These are phyloP conservation scores for Acipenser oxyrinchus DNA, from an alignment of 2,797 vertebrate genomes.

Conservation along the genomic window DNA sequence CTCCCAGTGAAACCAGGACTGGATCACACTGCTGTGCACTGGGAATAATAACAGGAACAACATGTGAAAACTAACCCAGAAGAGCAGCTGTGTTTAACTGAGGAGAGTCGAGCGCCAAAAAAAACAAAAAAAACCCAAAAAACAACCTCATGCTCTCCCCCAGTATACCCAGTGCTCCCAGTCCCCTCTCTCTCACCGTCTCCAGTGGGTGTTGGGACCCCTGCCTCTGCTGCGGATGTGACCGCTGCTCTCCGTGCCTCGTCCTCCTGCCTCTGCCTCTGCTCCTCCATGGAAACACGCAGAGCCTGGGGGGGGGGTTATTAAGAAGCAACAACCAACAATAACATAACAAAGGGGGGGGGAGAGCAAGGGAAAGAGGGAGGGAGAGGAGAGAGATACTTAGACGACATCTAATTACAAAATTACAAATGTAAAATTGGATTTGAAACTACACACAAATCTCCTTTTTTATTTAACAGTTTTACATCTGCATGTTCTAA, in stretches of 20 bases:
- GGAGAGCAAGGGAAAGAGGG: background rate
- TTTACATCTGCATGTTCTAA: too few species aligned
- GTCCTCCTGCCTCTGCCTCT: slow-evolving; percentile 88
- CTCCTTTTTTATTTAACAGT: too few species aligned
- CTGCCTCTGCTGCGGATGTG: slow-evolving; percentile 74
- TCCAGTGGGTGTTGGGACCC: slow-evolving; percentile 56
- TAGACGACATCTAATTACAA: background rate
- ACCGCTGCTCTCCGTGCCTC: slow-evolving; percentile 79
- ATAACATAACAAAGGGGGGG: background rate
- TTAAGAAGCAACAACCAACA: too few species aligned
- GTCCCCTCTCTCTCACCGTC: slow-evolving; percentile 59
- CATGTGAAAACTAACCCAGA: background rate
- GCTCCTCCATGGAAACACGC: slow-evolving; percentile 92
- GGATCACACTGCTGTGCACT: background rate
- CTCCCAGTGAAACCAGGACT: too few species aligned
- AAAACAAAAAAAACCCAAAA: background rate
- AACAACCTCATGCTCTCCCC: background rate
- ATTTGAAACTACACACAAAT: too few species aligned
- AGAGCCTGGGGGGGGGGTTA: slow-evolving; percentile 59
- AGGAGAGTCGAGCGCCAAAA: too few species aligned
- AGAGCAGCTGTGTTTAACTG: background rate
- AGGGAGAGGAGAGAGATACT: background rate
- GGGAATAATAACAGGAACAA: background rate
- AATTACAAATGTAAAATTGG: too few species aligned
- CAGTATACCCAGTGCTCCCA: background rate